Conservation (phyloP, 2,113 vertebrate species). For the Pelvicachromis taeniatus region DNA sequence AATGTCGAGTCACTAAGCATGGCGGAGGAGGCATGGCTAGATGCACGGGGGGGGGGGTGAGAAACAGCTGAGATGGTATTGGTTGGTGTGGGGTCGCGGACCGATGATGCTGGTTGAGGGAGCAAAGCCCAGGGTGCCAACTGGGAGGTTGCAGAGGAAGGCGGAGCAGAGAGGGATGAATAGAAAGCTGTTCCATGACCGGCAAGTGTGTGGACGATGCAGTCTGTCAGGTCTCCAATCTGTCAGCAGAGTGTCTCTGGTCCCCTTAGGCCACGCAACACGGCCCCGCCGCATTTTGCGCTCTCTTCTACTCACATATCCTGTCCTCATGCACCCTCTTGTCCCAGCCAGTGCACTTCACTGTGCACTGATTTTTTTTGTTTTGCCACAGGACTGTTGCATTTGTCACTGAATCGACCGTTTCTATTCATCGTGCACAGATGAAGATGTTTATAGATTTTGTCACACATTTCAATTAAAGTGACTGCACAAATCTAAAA, state of each 20-base stretch:
- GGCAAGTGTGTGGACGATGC: constrained; percentile 28
- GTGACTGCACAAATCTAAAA: background rate
- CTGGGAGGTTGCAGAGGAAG: background rate
- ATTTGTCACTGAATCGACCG: background rate
- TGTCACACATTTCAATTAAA: background rate
- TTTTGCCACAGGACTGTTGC: background rate
- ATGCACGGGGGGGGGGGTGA: background rate
- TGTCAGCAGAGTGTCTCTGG: constrained; percentile 41
- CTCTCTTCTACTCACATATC: constrained; percentile 38
- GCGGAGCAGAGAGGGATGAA: background rate
- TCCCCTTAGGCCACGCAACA: constrained; percentile 23
- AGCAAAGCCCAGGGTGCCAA: background rate
- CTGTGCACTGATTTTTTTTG: constrained; percentile 28
- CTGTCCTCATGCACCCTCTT: constrained; percentile 59
- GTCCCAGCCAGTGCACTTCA: constrained; percentile 33
- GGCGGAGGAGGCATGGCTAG: background rate
- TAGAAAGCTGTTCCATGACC: constrained; percentile 7
- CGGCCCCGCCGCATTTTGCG: constrained; percentile 7
- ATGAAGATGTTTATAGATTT: background rate
- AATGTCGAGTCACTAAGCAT: constrained; percentile 25
- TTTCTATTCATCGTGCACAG: background rate
- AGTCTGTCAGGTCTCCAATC: constrained; percentile 52
- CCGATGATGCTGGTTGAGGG: background rate
- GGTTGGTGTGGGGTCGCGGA: background rate
- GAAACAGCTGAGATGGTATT: background rate